phyloP scores from a whole-genome alignment of 2,888 invertebrate genomes.

The Ryuthela nishihirai region DNA sequence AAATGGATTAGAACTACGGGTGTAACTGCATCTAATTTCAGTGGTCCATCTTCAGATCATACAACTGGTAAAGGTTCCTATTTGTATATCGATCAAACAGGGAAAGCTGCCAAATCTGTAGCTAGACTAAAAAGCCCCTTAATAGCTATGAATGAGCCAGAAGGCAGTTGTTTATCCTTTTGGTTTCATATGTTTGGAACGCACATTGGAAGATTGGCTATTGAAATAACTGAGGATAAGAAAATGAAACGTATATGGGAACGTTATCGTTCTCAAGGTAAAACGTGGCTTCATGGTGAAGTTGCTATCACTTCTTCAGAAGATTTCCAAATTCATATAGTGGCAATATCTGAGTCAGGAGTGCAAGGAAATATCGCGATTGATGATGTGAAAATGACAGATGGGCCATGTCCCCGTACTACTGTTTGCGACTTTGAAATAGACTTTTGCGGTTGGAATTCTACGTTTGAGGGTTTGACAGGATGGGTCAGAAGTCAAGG shows the following conservation, averaged over 20 bases:
- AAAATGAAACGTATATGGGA: too few relatives aligned
- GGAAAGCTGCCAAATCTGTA: neutral
- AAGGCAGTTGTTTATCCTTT: slow-evolving; percentile 46
- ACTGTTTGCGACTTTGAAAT: slow-evolving; percentile 37
- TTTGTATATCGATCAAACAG: slow-evolving; percentile 10
- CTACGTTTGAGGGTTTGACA: slow-evolving; percentile 7
- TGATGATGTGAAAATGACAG: slow-evolving; percentile 36
- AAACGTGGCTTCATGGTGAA: slow-evolving; percentile 28
- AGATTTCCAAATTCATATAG: slow-evolving; percentile 25
- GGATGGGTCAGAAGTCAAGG: slow-evolving; percentile 27
- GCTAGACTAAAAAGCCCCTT: slow-evolving; percentile 19
- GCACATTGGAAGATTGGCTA: slow-evolving; percentile 18
- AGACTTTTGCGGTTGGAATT: slow-evolving; percentile 39
- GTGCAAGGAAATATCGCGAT: slow-evolving; percentile 38
- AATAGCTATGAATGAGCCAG: slow-evolving; percentile 23
- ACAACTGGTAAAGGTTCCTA: slow-evolving; percentile 36
- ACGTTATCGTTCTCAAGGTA: slow-evolving; percentile 12
- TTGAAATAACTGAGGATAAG: neutral
- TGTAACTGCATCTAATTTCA: slow-evolving; percentile 7
- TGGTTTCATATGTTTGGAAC: slow-evolving; percentile 50
- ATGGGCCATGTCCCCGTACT: slow-evolving; percentile 24
- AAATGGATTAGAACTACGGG: slow-evolving; percentile 27
- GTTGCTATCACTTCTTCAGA: neutral
- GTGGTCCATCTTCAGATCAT: slow-evolving; percentile 40
- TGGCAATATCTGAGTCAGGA: slow-evolving; percentile 5